These are phyloP conservation scores for Lasiommata megera DNA, from an alignment of 2,888 invertebrate species.

Conservation along the genomic window DNA sequence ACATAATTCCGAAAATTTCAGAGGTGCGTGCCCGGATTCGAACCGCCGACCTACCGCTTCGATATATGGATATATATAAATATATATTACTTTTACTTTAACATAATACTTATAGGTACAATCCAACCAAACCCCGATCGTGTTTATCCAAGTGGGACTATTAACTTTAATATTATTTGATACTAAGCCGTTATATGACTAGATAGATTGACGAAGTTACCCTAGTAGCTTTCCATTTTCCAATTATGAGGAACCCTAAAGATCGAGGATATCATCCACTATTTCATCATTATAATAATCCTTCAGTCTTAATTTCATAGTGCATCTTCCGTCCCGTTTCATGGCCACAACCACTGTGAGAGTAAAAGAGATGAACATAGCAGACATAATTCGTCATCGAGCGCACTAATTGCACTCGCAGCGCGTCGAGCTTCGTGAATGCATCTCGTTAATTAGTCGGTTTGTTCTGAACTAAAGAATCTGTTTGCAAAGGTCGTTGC, in stretches of 20 bases:
- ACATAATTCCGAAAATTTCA: too few species aligned
- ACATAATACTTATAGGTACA: too few species aligned
- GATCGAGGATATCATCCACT: conserved; percentile 1
- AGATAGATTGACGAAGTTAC: neutral
- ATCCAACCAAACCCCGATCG: too few species aligned
- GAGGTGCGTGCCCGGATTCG: too few species aligned
- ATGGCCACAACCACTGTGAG: neutral
- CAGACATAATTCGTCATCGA: conserved; percentile 31
- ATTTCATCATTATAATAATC: conserved; percentile 6
- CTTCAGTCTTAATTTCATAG: conserved; percentile 7
- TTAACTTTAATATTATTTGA: too few species aligned
- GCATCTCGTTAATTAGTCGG: conserved; percentile 70
- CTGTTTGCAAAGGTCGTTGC: conserved; percentile 33
- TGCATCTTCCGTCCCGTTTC: neutral
- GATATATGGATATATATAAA: too few species aligned
- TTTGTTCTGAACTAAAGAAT: conserved; percentile 67
- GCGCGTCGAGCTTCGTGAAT: conserved; percentile 48
- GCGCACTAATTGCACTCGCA: conserved; percentile 36
- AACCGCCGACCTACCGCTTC: too few species aligned
- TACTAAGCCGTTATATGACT: too few species aligned
- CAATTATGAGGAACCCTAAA: neutral
- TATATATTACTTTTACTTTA: too few species aligned
- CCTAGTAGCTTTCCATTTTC: neutral
- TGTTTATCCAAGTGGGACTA: too few species aligned
- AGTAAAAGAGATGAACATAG: conserved; percentile 31